Evolutionary conservation across 2,888 invertebrate genomes (phyloP).

Genomic region (Phasia obesa): DNA sequence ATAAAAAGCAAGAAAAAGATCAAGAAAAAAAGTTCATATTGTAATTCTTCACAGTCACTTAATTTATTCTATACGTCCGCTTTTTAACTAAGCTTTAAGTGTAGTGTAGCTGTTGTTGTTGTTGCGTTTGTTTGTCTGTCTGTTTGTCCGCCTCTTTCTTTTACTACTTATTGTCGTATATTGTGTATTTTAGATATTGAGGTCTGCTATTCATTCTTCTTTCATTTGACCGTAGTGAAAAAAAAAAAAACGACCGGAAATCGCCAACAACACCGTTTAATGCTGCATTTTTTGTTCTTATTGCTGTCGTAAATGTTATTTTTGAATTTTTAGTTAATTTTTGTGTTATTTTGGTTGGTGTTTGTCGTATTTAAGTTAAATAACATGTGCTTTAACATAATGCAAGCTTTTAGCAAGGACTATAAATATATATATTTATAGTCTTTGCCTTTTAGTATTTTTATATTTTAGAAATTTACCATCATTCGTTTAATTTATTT

Average conservation of each 20-base stretch:
- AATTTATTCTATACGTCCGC: conserved; percentile 69
- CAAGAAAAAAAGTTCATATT: conserved; percentile 58
- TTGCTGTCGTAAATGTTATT: conserved; percentile 27
- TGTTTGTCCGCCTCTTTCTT: conserved; percentile 9
- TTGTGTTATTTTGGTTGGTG: conserved; percentile 14
- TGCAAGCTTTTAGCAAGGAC: conserved; percentile 38
- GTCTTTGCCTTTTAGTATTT: not conserved
- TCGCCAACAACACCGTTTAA: conserved; percentile 75
- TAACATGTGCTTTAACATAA: conserved; percentile 56
- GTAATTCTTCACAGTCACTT: conserved; percentile 69
- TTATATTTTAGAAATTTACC: conserved; percentile 17
- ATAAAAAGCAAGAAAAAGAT: conserved; percentile 15
- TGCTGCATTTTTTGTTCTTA: conserved; percentile 73
- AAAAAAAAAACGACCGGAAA: conserved; percentile 78
- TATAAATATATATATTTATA: too few species aligned
- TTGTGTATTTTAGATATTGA: conserved; percentile 34
- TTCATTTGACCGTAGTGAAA: conserved; percentile 57
- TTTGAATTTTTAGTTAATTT: conserved; percentile 36
- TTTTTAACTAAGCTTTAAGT: conserved; percentile 63
- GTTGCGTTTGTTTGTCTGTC: conserved; percentile 36
- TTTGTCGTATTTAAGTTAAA: conserved; percentile 57
- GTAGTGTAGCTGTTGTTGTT: conserved; percentile 39
- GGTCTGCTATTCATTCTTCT: conserved; percentile 52
- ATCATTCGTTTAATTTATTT: conserved; percentile 52
- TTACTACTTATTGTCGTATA: not conserved